Percentiles rank a stretch among this genome's conserved stretches.
Evolutionary conservation across 2,888 invertebrate species (phyloP).

Genomic region (Dryocosmus kuriphilus): DNA sequence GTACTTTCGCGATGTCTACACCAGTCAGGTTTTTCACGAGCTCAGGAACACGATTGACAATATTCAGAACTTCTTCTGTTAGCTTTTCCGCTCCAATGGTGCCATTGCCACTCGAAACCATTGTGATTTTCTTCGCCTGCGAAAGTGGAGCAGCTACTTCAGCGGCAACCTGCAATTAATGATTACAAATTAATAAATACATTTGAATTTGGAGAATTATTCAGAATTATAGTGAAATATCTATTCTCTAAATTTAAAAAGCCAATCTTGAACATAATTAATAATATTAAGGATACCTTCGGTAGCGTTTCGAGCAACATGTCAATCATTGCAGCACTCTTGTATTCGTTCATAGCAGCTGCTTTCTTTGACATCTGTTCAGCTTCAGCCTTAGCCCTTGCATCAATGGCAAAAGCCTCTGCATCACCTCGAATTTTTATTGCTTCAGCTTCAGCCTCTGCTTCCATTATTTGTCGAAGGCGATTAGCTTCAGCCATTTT

Average conservation of each 20-base stretch:
- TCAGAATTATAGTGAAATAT: too few species aligned
- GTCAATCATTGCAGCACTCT: conserved; percentile 96
- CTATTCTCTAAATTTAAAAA: not conserved
- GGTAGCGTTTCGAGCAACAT: conserved; percentile 97
- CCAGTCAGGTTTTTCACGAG: conserved; percentile 95
- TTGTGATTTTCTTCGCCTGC: conserved; percentile 96
- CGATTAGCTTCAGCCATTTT: conserved; percentile 96
- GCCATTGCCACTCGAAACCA: conserved; percentile 95
- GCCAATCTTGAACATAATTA: not conserved
- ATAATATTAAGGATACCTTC: conserved; percentile 82
- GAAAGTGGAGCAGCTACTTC: conserved; percentile 97
- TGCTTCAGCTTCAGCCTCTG: conserved; percentile 96
- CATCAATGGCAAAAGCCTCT: conserved; percentile 95
- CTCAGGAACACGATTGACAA: conserved; percentile 94
- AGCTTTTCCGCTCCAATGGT: conserved; percentile 96
- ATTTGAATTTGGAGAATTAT: too few species aligned
- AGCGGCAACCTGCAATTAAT: conserved; percentile 88
- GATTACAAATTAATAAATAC: too few species aligned
- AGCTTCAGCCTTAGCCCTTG: conserved; percentile 96
- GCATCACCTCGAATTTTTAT: conserved; percentile 91
- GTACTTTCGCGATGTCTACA: conserved; percentile 93
- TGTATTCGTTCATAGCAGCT: conserved; percentile 97
- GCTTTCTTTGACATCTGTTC: conserved; percentile 98
- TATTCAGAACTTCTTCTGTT: conserved; percentile 95
- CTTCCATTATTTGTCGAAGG: conserved; percentile 93